A percentile compares a stretch with the other conserved stretches of the same genome.
Evolutionary conservation across 2,888 invertebrate genomes (phyloP).

Genomic region (Acrobasis repandana): DNA sequence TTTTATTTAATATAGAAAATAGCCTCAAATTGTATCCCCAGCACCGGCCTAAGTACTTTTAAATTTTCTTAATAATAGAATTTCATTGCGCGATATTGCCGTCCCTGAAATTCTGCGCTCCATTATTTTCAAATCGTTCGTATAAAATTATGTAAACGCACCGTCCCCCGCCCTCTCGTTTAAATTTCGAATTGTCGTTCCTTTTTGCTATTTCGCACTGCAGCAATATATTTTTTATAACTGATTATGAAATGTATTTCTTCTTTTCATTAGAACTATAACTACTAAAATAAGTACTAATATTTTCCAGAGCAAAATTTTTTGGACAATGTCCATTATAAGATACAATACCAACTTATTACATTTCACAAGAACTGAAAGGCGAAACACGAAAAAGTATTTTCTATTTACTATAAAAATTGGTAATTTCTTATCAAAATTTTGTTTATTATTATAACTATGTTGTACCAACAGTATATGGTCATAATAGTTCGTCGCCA

Average conservation of each 20-base stretch:
- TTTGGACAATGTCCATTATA: no score
- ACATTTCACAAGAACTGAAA: no score
- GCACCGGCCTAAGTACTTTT: constrained; percentile 14
- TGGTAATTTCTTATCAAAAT: no score
- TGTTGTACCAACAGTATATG: no score
- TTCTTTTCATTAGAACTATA: constrained; percentile 1
- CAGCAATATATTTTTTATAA: constrained; percentile 20
- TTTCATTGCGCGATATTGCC: constrained; percentile 26
- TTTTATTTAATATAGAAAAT: background rate
- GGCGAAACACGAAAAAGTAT: no score
- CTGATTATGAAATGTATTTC: constrained; percentile 5
- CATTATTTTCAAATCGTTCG: constrained; percentile 27
- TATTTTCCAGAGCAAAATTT: no score
- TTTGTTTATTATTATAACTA: no score
- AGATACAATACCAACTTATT: no score
- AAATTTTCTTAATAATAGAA: constrained; percentile 28
- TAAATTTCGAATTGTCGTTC: background rate
- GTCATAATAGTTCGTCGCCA: no score
- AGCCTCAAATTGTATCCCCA: constrained; percentile 11
- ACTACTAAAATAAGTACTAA: no score
- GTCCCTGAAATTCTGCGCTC: constrained; percentile 24
- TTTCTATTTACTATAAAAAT: no score
- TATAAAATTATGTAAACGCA: constrained; percentile 24
- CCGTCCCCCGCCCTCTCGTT: constrained; percentile 16
- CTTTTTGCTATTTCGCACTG: constrained; percentile 19